Evolutionary conservation across 2,797 vertebrate species (phyloP).

Genomic region (Zenarchopterus dispar): DNA sequence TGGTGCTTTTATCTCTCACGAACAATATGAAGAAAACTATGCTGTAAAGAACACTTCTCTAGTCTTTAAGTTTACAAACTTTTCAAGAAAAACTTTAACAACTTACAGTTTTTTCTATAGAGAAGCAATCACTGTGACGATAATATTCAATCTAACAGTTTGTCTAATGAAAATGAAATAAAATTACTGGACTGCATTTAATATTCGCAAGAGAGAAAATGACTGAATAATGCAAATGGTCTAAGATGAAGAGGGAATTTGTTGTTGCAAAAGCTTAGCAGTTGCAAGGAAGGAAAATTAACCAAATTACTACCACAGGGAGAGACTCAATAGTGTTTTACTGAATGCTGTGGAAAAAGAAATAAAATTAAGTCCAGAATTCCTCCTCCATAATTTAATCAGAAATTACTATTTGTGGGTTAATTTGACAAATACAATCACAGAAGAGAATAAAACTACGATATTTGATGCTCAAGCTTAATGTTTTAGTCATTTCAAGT

Average conservation of each 20-base stretch:
- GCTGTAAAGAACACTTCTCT: neutral
- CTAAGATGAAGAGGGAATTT: slow-evolving; percentile 19
- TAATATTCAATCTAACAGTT: too few relatives aligned
- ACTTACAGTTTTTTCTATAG: too few relatives aligned
- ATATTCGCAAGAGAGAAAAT: slow-evolving; percentile 13
- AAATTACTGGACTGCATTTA: slow-evolving; percentile 21
- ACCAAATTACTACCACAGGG: slow-evolving; percentile 24
- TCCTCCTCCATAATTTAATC: slow-evolving; percentile 16
- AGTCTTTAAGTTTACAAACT: too few relatives aligned
- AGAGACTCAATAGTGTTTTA: slow-evolving; percentile 16
- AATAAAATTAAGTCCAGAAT: slow-evolving; percentile 23
- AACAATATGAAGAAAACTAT: slow-evolving; percentile 19
- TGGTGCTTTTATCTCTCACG: slow-evolving; percentile 12
- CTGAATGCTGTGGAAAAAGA: slow-evolving; percentile 13
- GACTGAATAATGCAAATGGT: slow-evolving; percentile 18
- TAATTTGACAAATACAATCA: slow-evolving; percentile 35
- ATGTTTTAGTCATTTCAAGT: slow-evolving; percentile 6
- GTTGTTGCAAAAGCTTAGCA: slow-evolving; percentile 18
- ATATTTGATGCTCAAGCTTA: slow-evolving; percentile 18
- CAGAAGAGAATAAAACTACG: slow-evolving; percentile 7
- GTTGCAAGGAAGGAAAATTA: slow-evolving; percentile 9
- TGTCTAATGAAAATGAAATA: neutral
- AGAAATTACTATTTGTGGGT: slow-evolving; percentile 23
- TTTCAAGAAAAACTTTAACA: neutral
- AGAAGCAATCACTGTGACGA: too few relatives aligned